phyloP scores from a whole-genome alignment of 2,888 invertebrate genomes.

The Xylophagus ater region DNA sequence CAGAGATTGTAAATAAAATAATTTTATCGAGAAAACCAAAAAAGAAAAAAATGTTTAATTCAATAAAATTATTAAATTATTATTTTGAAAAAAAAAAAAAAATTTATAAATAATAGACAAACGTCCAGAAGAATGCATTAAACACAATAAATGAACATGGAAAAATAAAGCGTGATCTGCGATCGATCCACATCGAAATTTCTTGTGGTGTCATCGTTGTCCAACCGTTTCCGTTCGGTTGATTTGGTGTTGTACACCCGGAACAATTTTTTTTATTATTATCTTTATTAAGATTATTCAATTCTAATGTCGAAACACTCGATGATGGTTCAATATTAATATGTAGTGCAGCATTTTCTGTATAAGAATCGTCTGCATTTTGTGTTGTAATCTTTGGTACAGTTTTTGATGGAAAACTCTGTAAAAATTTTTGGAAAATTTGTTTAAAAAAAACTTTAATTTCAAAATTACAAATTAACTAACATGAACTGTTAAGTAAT shows the following conservation, averaged over 20 bases:
- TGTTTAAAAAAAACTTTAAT: background rate
- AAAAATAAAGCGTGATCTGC: conserved; percentile 61
- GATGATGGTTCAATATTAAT: conserved; percentile 22
- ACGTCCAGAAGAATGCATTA: conserved; percentile 69
- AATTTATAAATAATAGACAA: conserved; percentile 49
- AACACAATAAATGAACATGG: conserved; percentile 68
- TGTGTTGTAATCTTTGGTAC: conserved; percentile 60
- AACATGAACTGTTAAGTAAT: conserved; percentile 66
- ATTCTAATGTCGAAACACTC: conserved; percentile 16
- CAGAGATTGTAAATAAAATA: too few relatives aligned
- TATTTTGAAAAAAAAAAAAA: too few relatives aligned
- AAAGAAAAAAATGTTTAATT: too few relatives aligned
- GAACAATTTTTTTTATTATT: conserved; percentile 38
- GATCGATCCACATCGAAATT: conserved; percentile 77
- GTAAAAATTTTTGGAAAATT: too few relatives aligned
- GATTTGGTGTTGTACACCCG: conserved; percentile 33
- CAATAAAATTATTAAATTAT: too few relatives aligned
- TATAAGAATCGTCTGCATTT: conserved; percentile 50
- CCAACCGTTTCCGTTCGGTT: conserved; percentile 43
- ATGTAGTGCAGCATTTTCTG: conserved; percentile 20
- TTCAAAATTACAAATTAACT: conserved; percentile 27
- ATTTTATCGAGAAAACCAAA: too few relatives aligned
- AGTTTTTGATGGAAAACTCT: conserved; percentile 55
- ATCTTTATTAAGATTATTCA: conserved; percentile 30
- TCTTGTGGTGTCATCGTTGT: conserved; percentile 82